A percentile compares a stretch with the other conserved stretches of the same genome.
Conservation (phyloP, 2,113 vertebrate species). For the Antechinus stuartii region DNA sequence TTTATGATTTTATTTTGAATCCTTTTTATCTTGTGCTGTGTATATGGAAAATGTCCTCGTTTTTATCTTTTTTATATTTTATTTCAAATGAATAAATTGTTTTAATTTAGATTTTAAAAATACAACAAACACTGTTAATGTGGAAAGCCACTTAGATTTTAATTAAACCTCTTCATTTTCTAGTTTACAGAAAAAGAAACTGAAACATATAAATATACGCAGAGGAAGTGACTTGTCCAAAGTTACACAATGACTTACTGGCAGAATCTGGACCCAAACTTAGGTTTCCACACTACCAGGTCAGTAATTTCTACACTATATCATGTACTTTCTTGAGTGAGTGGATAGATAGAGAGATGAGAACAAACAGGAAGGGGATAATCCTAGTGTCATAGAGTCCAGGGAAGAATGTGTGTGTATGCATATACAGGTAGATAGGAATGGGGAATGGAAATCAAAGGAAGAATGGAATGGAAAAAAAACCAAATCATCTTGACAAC, state of each 20-base stretch:
- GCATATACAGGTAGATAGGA: not conserved
- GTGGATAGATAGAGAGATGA: too few relatives aligned
- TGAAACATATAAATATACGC: not conserved
- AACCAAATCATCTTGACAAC: not conserved
- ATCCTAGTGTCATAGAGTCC: not conserved
- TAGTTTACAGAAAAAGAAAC: not conserved
- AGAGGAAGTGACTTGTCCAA: not conserved
- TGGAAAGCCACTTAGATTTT: not conserved
- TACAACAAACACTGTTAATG: not conserved
- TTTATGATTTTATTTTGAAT: not conserved
- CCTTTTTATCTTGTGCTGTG: not conserved
- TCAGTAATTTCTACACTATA: not conserved
- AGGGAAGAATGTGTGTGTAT: not conserved
- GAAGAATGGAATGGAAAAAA: not conserved
- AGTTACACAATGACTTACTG: not conserved
- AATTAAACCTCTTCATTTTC: not conserved
- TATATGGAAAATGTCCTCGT: not conserved
- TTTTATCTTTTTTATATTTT: not conserved
- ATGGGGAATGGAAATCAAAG: not conserved
- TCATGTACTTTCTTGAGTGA: not conserved
- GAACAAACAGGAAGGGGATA: not conserved
- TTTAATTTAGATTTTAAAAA: not conserved
- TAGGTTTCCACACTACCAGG: not conserved
- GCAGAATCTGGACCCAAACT: not conserved
- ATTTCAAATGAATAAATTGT: not conserved